phyloP scores from a whole-genome alignment of 2,888 invertebrate genomes.

The Lasiommata megera region DNA sequence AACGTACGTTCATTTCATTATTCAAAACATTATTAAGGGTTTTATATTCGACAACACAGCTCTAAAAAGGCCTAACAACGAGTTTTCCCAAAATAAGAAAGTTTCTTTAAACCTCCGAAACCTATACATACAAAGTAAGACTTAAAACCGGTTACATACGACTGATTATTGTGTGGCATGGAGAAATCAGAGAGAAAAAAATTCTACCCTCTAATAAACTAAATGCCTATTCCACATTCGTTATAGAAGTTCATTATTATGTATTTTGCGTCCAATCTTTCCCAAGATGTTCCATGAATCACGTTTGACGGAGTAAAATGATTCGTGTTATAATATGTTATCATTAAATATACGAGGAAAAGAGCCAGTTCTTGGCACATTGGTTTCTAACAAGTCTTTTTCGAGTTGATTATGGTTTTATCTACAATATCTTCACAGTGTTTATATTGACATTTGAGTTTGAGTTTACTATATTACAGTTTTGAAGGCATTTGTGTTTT shows the following conservation, averaged over 20 bases:
- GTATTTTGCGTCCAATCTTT: slow-evolving; percentile 34
- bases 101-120: slow-evolving; percentile 15
- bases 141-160: not conserved
- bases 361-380: too few species aligned
- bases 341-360: too few species aligned
- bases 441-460: too few species aligned
- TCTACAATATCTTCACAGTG: too few species aligned
- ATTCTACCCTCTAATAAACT: slow-evolving; percentile 29
- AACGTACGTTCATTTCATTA: too few species aligned
- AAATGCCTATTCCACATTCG: slow-evolving; percentile 32
- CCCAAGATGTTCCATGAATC: slow-evolving; percentile 34
- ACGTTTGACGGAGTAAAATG: slow-evolving; percentile 23
- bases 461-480: too few species aligned
- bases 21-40: too few species aligned
- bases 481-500: too few species aligned
- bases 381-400: too few species aligned
- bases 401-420: too few species aligned
- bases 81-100: slow-evolving; percentile 16
- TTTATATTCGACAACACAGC: not conserved
- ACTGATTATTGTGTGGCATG: slow-evolving; percentile 8
- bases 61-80: slow-evolving; percentile 19
- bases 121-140: not conserved
- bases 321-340: slow-evolving; percentile 1
- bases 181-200: slow-evolving; percentile 12
- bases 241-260: slow-evolving; percentile 38